These are phyloP conservation scores for Drosophila trapezifrons DNA, from an alignment of 1,140 invertebrate species.

Conservation along the genomic window DNA sequence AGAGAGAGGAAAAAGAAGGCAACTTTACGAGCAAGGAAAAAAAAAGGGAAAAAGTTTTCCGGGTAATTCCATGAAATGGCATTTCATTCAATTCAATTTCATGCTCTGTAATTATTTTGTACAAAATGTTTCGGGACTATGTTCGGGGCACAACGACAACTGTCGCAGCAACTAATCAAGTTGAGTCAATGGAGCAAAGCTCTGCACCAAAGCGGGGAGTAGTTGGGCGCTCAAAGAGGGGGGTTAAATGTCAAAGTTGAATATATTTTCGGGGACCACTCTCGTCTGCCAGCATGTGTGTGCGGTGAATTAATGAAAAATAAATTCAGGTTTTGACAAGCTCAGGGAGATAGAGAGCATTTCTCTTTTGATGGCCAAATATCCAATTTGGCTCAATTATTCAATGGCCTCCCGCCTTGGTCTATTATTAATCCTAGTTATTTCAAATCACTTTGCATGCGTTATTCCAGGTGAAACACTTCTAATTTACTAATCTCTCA, in stretches of 20 bases:
- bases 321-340: conserved; percentile 25
- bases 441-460: conserved; percentile 23
- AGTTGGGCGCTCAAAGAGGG: not conserved
- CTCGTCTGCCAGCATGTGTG: not conserved
- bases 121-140: conserved; percentile 44
- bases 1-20: conserved; percentile 3
- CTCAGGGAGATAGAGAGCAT: not conserved
- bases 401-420: conserved; percentile 13
- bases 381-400: conserved; percentile 39
- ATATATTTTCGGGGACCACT: conserved; percentile 9
- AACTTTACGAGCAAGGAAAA: conserved; percentile 30
- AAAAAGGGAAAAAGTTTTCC: conserved; percentile 52
- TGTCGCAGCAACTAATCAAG: conserved; percentile 63
- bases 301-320: conserved; percentile 42
- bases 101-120: conserved; percentile 74
- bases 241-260: conserved; percentile 59
- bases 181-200: conserved; percentile 56
- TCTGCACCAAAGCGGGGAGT: conserved; percentile 17
- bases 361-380: conserved; percentile 23
- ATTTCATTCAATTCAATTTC: conserved; percentile 76
- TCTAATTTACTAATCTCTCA: conserved; percentile 26
- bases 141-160: conserved; percentile 19
- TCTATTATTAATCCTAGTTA: conserved; percentile 10
- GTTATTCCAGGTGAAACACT: conserved; percentile 2
- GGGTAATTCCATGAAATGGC: conserved; percentile 68